These are phyloP conservation scores for Rhabdophis nuchalis DNA, from an alignment of 2,797 vertebrate genomes.

Conservation along the genomic window DNA sequence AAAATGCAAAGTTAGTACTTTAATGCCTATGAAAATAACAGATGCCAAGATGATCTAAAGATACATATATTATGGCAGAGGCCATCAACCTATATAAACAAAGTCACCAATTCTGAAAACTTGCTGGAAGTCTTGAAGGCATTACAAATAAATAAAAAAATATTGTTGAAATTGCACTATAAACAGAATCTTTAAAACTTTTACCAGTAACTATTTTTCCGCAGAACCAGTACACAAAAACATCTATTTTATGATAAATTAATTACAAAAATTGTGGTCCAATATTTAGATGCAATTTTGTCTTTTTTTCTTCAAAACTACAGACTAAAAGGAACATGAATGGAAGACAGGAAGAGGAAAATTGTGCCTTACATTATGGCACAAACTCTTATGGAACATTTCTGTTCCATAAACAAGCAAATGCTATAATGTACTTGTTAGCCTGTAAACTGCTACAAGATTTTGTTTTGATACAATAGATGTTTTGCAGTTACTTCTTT, in stretches of 20 bases:
- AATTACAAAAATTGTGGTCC: background rate
- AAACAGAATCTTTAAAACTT: slow-evolving; percentile 11
- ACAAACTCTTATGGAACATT: background rate
- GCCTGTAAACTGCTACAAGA: background rate
- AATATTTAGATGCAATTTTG: background rate
- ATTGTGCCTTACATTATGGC: background rate
- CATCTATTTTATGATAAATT: background rate
- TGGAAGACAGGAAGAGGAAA: background rate
- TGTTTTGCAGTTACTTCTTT: too few relatives aligned
- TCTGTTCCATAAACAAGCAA: background rate
- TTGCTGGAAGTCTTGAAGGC: slow-evolving; percentile 44
- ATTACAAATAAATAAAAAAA: slow-evolving; percentile 13
- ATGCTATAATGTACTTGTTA: background rate
- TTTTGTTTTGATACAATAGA: background rate
- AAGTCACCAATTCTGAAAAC: slow-evolving; percentile 28
- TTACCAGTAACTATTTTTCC: slow-evolving; percentile 22
- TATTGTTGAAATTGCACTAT: slow-evolving; percentile 22
- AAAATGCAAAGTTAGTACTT: slow-evolving; percentile 14
- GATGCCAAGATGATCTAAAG: slow-evolving; percentile 14
- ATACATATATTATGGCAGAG: background rate
- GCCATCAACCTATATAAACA: slow-evolving; percentile 21
- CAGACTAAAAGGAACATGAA: background rate
- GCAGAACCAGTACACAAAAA: slow-evolving; percentile 2
- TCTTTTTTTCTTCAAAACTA: background rate
- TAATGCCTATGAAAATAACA: slow-evolving; percentile 14